Evolutionary conservation across 2,888 invertebrate genomes (phyloP), one percentile per base, ranked within the genome.

Genomic region (Apeira syringaria): DNA sequence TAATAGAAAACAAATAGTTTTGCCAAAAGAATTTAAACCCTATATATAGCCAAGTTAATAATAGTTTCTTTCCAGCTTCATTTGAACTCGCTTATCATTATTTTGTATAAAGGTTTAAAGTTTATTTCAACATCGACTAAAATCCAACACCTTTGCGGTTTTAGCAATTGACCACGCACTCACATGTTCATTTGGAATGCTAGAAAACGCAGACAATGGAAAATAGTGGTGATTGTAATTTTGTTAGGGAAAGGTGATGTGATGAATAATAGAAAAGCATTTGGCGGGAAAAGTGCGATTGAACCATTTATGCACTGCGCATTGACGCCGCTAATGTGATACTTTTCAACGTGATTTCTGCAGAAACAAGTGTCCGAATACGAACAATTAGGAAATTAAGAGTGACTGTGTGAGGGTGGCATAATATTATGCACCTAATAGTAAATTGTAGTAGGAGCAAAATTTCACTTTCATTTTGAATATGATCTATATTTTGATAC

Each of bases 161-260:
- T 59, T 49, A 60, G 64, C 73, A 73, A 78, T 78, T 72, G 75
- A 64, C 69, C 68, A 59, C 62, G 68, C 75, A 69, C 71, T 80
- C 24, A 9, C 9, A 24, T 5, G 69, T 73, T 73, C 66, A 82
- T 73, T 75, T 68, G 63, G 65, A 68, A 74, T 71, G 69, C 65
- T 65, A 73, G 74, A 78, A 81, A 81, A 80, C 71, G 20, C 43
- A 59, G 64, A 67, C 64, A 65, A 64, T 68, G 72, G 81, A 80
- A 85, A 85, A 84, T 82, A 80, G 70, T 74, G 59, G 59, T 67
- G 11, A 27, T 60, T 59, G 68, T 80, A 82, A 84, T 83, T n/a
- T 75, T 79, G 72, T 63, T 56, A 64, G 74, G 74, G 76, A 66
- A 63, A 64, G 60, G 61, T 68, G 76, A 74, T 72, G 67, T 69